Percentiles rank a stretch among this genome's conserved stretches.
Evolutionary conservation across 1,140 invertebrate species (phyloP).

Genomic region (Drosophila tropicalis): DNA sequence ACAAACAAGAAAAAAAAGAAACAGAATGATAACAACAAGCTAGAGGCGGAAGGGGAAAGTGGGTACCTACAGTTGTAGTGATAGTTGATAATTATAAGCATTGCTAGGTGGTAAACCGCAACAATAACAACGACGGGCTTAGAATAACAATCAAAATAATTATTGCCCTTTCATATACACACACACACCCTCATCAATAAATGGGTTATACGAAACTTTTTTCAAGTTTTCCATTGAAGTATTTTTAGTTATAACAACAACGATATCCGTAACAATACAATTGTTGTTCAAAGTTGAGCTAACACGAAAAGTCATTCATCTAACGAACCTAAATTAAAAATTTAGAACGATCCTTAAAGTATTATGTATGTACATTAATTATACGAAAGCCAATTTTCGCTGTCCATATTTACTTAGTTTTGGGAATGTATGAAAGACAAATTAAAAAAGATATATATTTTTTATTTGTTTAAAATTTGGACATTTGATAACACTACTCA

Average conservation of each 20-base stretch:
- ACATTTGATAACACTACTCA: constrained; percentile 14
- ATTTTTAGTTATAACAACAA: not conserved
- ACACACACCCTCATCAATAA: not conserved
- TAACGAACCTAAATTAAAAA: too few species aligned
- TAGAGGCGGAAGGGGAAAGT: not conserved
- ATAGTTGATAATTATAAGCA: constrained; percentile 45
- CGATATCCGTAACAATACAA: not conserved
- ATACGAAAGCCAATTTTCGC: too few species aligned
- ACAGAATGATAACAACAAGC: constrained; percentile 44
- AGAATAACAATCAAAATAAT: constrained; percentile 42
- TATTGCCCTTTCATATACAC: constrained; percentile 25
- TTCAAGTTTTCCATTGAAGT: constrained; percentile 10
- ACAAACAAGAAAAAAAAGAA: constrained; percentile 62
- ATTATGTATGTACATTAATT: too few species aligned
- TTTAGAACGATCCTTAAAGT: too few species aligned
- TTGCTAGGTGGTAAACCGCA: constrained; percentile 18
- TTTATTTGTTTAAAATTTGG: not conserved
- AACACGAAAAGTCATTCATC: too few species aligned
- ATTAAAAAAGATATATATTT: too few species aligned
- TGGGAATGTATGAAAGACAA: too few species aligned
- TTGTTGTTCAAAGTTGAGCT: not conserved
- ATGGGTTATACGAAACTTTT: constrained; percentile 20
- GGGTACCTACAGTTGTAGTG: not conserved
- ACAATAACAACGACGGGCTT: not conserved
- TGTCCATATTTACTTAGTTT: too few species aligned